Conservation (phyloP, 1,140 invertebrate species). For the Epicauta chinensis region DNA sequence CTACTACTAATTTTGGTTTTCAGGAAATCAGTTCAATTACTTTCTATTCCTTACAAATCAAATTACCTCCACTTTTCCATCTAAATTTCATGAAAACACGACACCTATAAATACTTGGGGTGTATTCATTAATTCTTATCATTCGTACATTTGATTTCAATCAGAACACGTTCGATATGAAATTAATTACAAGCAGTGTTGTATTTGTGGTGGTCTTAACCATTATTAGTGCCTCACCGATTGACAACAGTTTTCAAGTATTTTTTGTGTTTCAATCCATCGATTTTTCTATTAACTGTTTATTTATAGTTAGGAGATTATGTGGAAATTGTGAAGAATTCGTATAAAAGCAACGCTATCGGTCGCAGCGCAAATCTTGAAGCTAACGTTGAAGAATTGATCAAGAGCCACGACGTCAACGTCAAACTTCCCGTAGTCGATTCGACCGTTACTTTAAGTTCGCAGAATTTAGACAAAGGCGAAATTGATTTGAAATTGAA, state of each 20-base stretch:
- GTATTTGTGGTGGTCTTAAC: not conserved
- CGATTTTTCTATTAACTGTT: not conserved
- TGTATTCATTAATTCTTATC: slow-evolving; percentile 8
- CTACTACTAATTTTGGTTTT: not conserved
- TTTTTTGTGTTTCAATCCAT: not conserved
- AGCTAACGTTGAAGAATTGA: slow-evolving; percentile 61
- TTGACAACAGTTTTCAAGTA: slow-evolving; percentile 1
- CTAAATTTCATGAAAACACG: too few relatives aligned
- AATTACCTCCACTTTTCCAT: too few relatives aligned
- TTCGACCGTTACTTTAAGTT: slow-evolving; percentile 63
- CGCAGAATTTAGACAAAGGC: slow-evolving; percentile 64
- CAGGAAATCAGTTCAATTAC: slow-evolving; percentile 7
- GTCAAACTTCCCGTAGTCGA: slow-evolving; percentile 64
- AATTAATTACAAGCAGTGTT: slow-evolving; percentile 1
- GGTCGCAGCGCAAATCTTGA: slow-evolving; percentile 52
- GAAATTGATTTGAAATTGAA: slow-evolving; percentile 64
- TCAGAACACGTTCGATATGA: not conserved
- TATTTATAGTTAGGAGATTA: slow-evolving; percentile 49
- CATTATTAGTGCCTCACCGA: not conserved
- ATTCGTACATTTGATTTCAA: slow-evolving; percentile 3
- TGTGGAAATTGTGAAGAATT: slow-evolving; percentile 62
- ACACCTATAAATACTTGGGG: slow-evolving; percentile 12
- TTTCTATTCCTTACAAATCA: slow-evolving; percentile 1
- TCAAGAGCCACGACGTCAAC: slow-evolving; percentile 66
- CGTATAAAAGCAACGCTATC: slow-evolving; percentile 48